phyloP scores from a whole-genome alignment of 2,888 invertebrate species.

The Drosophila bunnanda region DNA sequence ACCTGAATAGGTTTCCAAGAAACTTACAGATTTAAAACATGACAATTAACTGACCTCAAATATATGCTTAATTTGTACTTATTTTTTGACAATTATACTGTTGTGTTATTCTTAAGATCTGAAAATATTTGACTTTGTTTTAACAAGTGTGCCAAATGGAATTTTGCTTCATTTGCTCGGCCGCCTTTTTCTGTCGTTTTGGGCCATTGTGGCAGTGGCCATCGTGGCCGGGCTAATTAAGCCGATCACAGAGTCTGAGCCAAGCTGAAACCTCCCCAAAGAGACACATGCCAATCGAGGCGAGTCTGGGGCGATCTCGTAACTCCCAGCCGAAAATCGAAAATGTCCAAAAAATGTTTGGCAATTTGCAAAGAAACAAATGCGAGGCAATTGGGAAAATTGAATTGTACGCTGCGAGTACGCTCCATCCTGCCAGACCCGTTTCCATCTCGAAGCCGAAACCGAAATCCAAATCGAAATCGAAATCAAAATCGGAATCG shows the following conservation, averaged over 20 bases:
- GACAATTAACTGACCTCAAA: too few species aligned
- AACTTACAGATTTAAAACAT: too few species aligned
- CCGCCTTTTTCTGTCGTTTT: slow-evolving; percentile 33
- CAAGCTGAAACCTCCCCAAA: slow-evolving; percentile 20
- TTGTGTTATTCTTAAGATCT: not conserved
- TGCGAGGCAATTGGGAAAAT: slow-evolving; percentile 54
- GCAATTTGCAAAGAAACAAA: slow-evolving; percentile 60
- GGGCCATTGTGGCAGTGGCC: slow-evolving; percentile 53
- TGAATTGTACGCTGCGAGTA: slow-evolving; percentile 60
- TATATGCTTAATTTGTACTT: too few species aligned
- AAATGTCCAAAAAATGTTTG: slow-evolving; percentile 65
- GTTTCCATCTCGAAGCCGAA: slow-evolving; percentile 58
- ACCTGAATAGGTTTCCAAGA: not conserved
- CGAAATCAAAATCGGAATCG: slow-evolving; percentile 13
- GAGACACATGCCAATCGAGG: slow-evolving; percentile 47
- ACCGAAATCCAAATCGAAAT: slow-evolving; percentile 6
- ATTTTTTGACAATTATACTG: too few species aligned
- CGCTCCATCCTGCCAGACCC: slow-evolving; percentile 72
- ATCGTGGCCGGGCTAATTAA: slow-evolving; percentile 33
- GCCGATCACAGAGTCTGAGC: slow-evolving; percentile 10
- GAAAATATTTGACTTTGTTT: not conserved
- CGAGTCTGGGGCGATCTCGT: slow-evolving; percentile 35
- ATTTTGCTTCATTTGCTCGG: slow-evolving; percentile 2
- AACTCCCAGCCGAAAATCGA: slow-evolving; percentile 36
- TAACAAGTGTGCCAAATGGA: not conserved